Conservation (phyloP, 2,888 invertebrate species). For the Scaptomyza tumidula region DNA sequence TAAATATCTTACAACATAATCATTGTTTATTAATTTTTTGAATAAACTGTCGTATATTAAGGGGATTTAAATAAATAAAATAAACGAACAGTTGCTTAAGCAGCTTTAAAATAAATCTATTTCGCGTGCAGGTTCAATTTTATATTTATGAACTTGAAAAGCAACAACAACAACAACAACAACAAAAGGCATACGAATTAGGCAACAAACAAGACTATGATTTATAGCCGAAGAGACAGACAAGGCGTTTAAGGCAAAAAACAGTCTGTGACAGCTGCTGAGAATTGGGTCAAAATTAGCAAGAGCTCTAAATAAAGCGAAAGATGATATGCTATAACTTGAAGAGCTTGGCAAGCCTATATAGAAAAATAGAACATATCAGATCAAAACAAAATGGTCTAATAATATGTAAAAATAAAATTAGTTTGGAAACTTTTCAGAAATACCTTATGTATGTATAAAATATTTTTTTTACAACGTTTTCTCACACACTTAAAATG, state of each 20-base stretch:
- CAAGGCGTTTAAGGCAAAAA: slow-evolving; percentile 37
- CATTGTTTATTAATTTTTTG: slow-evolving; percentile 37
- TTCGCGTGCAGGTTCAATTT: slow-evolving; percentile 45
- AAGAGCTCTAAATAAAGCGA: slow-evolving; percentile 41
- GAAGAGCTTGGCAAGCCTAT: not conserved
- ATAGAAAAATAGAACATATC: not conserved
- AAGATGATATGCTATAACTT: slow-evolving; percentile 36
- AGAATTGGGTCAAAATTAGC: slow-evolving; percentile 75
- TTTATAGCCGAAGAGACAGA: slow-evolving; percentile 54
- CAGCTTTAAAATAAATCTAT: slow-evolving; percentile 33
- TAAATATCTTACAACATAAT: slow-evolving; percentile 17
- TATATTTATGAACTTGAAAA: slow-evolving; percentile 69
- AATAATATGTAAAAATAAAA: not conserved
- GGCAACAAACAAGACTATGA: slow-evolving; percentile 59
- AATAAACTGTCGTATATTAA: slow-evolving; percentile 29
- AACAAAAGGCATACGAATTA: slow-evolving; percentile 30
- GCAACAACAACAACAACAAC: slow-evolving; percentile 19
- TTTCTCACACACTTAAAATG: slow-evolving; percentile 9
- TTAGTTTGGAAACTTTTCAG: too few species aligned
- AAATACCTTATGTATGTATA: not conserved
- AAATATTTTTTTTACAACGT: not conserved
- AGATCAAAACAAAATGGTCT: not conserved
- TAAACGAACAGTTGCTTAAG: not conserved
- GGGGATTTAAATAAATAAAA: not conserved
- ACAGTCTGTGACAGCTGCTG: slow-evolving; percentile 53